A percentile compares a stretch with the other conserved stretches of the same genome.
Evolutionary conservation across 2,113 vertebrate genomes (phyloP).

Genomic region (Ctenomys sociabilis): DNA sequence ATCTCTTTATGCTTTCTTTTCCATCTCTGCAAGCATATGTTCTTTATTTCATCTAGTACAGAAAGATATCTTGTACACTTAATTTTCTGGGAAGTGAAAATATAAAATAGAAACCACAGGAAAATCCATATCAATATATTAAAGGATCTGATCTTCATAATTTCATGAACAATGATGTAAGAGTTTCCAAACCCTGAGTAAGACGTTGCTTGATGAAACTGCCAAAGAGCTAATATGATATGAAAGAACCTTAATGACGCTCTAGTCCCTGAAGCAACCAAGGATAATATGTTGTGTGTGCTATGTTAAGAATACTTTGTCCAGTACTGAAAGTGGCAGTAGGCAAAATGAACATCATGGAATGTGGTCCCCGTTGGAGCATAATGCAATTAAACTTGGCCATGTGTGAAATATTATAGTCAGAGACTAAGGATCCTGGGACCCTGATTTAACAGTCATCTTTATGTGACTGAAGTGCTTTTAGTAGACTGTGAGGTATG

Average conservation of each 20-base stretch:
- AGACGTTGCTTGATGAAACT: not conserved
- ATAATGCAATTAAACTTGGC: not conserved
- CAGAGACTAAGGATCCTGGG: not conserved
- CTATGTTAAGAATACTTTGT: not conserved
- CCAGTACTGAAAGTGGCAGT: not conserved
- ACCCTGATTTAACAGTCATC: not conserved
- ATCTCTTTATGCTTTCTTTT: conserved; percentile 1
- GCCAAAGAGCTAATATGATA: not conserved
- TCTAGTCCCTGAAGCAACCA: not conserved
- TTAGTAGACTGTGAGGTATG: not conserved
- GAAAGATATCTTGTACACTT: not conserved
- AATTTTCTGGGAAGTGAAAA: conserved; percentile 1
- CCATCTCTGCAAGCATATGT: not conserved
- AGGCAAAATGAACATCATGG: not conserved
- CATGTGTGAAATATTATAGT: not conserved
- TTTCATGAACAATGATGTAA: conserved; percentile 10
- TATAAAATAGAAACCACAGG: not conserved
- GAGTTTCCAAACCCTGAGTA: not conserved
- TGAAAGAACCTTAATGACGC: not conserved
- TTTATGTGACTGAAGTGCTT: not conserved
- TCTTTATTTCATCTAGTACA: not conserved
- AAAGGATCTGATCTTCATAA: not conserved
- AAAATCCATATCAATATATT: not conserved
- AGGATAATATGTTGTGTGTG: not conserved
- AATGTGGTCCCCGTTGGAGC: not conserved